Conservation (phyloP, 2,888 invertebrate species). For the Epistrophe eligans region DNA sequence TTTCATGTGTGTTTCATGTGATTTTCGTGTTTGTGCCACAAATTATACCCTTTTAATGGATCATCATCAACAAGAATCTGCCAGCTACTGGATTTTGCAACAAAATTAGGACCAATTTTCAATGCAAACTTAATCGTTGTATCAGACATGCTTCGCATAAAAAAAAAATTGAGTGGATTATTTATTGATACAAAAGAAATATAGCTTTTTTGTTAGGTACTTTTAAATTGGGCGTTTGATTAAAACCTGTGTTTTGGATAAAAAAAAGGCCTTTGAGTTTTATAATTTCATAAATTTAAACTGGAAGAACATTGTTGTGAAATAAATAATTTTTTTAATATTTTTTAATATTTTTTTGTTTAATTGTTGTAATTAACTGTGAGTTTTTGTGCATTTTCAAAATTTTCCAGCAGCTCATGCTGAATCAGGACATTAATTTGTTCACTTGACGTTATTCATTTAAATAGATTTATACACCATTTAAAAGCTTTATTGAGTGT, state of each 20-base stretch:
- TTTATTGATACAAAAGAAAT: background rate
- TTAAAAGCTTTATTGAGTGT: no score
- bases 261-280: background rate
- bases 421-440: background rate
- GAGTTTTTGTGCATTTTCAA: background rate
- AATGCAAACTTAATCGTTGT: conserved; percentile 27
- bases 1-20: conserved; percentile 20
- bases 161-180: background rate
- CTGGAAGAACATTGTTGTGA: background rate
- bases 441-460: no score
- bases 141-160: conserved; percentile 12
- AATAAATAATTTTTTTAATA: background rate
- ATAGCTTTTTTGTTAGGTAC: background rate
- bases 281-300: background rate
- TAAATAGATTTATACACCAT: no score
- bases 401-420: background rate
- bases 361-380: background rate
- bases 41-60: conserved; percentile 56
- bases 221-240: background rate
- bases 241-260: background rate
- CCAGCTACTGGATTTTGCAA: conserved; percentile 55
- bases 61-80: conserved; percentile 43
- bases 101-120: conserved; percentile 36
- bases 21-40: conserved; percentile 59
- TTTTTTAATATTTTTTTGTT: no score